Base-by-base conservation (phyloP, 2,888 invertebrate genomes). In the Stenotaenia linearis region DNA sequence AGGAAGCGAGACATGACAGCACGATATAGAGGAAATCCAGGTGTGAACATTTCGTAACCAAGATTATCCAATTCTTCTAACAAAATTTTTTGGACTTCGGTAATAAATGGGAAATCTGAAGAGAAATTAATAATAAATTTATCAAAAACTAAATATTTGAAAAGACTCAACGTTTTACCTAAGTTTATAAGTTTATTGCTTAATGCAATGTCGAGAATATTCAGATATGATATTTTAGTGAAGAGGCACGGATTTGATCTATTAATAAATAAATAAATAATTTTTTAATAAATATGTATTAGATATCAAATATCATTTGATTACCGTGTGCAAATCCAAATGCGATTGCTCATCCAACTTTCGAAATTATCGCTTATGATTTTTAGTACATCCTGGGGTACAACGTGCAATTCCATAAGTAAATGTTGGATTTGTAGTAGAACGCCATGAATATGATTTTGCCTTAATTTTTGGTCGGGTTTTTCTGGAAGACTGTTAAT, bases 371-470 rank as follows among this genome's bases (percentile, higher is more conserved):
- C 78, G 12, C 18, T 18, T 3, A 78, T 74, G 25, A 4, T 69
- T 30, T 30, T 18, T 7, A 23, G 35, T 9, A 69, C 35, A 12
- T 61, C 21, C 15, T 78, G 69, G 4, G 78, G 69, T n/a, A 35
- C 37, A 7, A 32, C 25, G 10, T 21, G 25, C 15, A 61, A 32
- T 15, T 78, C 69, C 15, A 21, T 4, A 10, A 78, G 28, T 7
- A 78, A 28, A 10, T 78, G 78, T 25, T 69, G 74, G 4, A 78
- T 37, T 69, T 78, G 92, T 75, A 92, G 86, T 76, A 92, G 85
- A 80, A 89, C 85, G 23, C 92, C 93, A 85, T 93, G 92, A 77
- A 90, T 88, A 80, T 88, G 88, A 86, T 92, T 93, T 80, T 89
- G 89, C 6, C 85, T 85, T 9, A 88, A 84, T 0, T 81, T 81